These are phyloP conservation scores for Pseudomyrmex gracilis DNA, from an alignment of 1,140 invertebrate species.

Conservation along the genomic window DNA sequence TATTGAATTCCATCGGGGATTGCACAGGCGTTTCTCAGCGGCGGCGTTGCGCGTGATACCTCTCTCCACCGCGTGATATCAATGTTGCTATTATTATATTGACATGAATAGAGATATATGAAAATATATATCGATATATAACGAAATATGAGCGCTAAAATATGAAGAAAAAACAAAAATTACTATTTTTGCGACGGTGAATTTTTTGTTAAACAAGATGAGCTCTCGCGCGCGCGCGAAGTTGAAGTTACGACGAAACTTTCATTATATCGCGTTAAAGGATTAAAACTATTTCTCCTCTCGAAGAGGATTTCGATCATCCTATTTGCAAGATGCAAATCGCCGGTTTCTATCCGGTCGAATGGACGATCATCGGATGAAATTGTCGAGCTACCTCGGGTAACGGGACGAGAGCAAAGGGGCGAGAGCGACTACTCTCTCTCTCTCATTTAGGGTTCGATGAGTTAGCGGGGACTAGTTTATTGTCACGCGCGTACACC, in stretches of 20 bases:
- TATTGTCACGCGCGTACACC: conserved; percentile 62
- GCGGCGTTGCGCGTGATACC: background rate
- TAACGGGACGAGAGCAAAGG: background rate
- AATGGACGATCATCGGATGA: background rate
- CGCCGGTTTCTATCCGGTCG: background rate
- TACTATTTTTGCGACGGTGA: no score
- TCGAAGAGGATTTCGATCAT: no score
- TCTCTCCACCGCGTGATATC: conserved; percentile 19
- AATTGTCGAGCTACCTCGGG: background rate
- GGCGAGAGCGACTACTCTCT: background rate
- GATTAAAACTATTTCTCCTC: no score
- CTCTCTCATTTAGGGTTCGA: conserved; percentile 25
- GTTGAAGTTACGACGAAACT: no score
- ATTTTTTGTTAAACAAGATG: no score
- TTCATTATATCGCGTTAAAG: no score
- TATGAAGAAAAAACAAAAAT: no score
- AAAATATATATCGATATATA: background rate
- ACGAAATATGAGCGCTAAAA: background rate
- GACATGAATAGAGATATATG: background rate
- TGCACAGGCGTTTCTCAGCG: background rate
- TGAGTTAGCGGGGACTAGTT: conserved; percentile 46
- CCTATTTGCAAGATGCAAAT: background rate
- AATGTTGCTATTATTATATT: background rate
- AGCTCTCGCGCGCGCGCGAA: no score
- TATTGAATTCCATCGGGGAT: conserved; percentile 40